Base-by-base conservation (phyloP, 2,888 invertebrate species). In the Folsomia manolachei region DNA sequence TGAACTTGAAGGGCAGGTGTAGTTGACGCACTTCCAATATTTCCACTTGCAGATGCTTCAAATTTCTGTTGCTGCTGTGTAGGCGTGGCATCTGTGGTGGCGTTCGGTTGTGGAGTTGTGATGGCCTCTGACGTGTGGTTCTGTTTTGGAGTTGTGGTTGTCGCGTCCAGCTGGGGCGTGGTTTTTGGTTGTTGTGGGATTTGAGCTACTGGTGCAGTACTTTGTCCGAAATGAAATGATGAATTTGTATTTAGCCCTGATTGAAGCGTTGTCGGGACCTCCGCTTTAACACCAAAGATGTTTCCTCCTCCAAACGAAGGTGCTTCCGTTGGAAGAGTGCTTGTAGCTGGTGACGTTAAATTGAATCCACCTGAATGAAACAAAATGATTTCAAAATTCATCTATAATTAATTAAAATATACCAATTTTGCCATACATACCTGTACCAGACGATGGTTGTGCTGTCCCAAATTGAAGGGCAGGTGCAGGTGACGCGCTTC, bases 31-130 rank as follows among this genome's bases (percentile, higher is more conserved):
- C 19, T 61, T 18, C 11, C 19, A 19, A 21, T 18, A 61, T 14
- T 14, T 18, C 18, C 61, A n/a, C n/a, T n/a, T n/a, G n/a, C n/a
- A n/a, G n/a, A n/a, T n/a, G n/a, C n/a, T n/a, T n/a, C n/a, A n/a
- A n/a, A n/a, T n/a, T n/a, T n/a, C n/a, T n/a, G n/a, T n/a, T n/a
- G n/a, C n/a, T n/a, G n/a, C n/a, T n/a, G n/a, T n/a, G n/a, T n/a
- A n/a, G n/a, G 61, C n/a, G 61, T 27, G 18, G 69, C 53, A n/a
- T 53, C 65, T 60, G 69, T 21, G 9, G 63, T 9, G 9, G 63
- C 11, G 4, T 18, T 4, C 4, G 60, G 39, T 39, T 39, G 39
- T n/a, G n/a, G n/a, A n/a, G n/a, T n/a, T n/a, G n/a, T n/a, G n/a
- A n/a, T n/a, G n/a, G n/a, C n/a, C n/a, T n/a, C n/a, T n/a, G n/a